Conservation (phyloP, 2,113 vertebrate species). For the Epinephelus lanceolatus region DNA sequence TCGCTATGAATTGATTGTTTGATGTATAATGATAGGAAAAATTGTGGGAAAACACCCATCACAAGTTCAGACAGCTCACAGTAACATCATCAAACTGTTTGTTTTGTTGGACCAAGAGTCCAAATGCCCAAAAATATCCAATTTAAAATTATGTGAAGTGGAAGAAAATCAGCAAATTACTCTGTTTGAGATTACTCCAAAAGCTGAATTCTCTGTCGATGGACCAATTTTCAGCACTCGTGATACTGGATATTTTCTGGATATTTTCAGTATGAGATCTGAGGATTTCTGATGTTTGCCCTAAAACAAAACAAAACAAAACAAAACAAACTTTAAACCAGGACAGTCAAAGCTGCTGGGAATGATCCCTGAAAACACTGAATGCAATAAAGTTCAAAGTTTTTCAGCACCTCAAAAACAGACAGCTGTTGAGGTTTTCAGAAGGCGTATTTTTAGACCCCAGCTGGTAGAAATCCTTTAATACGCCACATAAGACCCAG, state of each 20-base stretch:
- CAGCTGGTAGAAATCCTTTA: slow-evolving; percentile 57
- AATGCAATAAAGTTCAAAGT: slow-evolving; percentile 2
- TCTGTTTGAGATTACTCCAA: background rate
- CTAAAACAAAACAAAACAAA: slow-evolving; percentile 10
- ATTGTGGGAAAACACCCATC: background rate
- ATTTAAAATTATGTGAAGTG: background rate
- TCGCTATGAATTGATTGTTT: background rate
- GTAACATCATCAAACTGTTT: background rate
- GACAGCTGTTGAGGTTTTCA: slow-evolving; percentile 18
- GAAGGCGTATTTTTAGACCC: slow-evolving; percentile 6
- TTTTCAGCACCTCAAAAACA: slow-evolving; percentile 11
- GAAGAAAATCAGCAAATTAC: background rate
- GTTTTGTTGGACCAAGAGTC: background rate
- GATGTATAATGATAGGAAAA: background rate
- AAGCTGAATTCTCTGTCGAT: background rate
- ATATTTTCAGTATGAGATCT: background rate
- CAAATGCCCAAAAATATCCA: background rate
- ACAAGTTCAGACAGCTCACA: background rate
- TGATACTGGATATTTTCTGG: background rate
- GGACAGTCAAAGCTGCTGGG: background rate
- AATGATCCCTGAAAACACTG: background rate
- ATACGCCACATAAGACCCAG: slow-evolving; percentile 42
- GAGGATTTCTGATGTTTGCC: background rate
- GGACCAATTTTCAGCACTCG: background rate
- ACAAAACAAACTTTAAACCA: background rate